Percentiles rank a stretch among this genome's conserved stretches.
phyloP scores from a whole-genome alignment of 2,113 vertebrate genomes.

The Ciconia stormi region DNA sequence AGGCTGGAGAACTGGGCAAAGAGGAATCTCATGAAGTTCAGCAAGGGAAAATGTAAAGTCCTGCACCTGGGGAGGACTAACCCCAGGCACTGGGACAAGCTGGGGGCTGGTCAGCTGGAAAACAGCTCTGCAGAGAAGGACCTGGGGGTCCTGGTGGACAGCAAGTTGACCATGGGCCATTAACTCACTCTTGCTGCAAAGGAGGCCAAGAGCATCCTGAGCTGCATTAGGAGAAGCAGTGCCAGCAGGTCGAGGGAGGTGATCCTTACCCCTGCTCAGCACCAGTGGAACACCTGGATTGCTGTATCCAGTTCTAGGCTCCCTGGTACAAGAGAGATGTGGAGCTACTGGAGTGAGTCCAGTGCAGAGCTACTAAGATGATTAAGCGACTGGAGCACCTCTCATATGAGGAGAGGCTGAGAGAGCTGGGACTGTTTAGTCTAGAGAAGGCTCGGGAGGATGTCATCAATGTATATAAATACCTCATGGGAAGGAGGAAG shows the following conservation, averaged over 20 bases:
- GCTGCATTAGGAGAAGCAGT: neutral
- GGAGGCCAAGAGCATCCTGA: neutral
- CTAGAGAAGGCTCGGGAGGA: neutral
- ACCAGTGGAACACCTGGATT: neutral
- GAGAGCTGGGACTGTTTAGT: neutral
- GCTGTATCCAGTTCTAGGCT: neutral
- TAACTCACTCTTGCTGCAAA: neutral
- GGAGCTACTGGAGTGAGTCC: neutral
- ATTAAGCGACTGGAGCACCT: neutral
- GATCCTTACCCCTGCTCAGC: neutral
- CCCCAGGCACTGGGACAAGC: neutral
- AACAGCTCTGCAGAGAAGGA: neutral
- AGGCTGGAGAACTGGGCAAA: neutral
- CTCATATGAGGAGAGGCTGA: neutral
- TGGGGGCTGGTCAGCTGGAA: neutral
- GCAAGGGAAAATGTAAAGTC: neutral
- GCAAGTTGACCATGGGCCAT: neutral
- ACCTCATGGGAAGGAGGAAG: neutral
- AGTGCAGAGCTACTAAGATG: neutral
- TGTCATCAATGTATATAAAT: neutral
- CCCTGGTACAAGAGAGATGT: neutral
- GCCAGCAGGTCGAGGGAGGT: neutral
- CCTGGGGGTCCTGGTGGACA: neutral
- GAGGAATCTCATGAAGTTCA: neutral
- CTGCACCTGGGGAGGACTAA: neutral